A percentile compares a stretch with the other conserved stretches of the same genome.
Conservation (phyloP, 2,888 invertebrate genomes). For the Azorinus chamasolen region DNA sequence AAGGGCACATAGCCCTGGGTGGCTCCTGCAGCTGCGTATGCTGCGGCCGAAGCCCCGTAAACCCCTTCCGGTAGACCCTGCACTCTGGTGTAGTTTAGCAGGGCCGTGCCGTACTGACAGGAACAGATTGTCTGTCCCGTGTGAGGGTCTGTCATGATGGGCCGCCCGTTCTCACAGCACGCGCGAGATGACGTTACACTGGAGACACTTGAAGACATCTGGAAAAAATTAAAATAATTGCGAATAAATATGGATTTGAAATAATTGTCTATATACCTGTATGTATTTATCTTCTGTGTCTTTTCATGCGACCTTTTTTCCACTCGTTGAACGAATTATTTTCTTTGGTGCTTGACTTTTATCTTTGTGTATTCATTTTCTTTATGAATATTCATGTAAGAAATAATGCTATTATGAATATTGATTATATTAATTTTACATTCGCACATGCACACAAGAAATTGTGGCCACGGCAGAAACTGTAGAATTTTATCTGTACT, state of each 20-base stretch:
- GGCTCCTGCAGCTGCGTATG: constrained; percentile 80
- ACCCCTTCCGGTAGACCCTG: constrained; percentile 87
- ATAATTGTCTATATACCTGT: too few relatives aligned
- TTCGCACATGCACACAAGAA: too few relatives aligned
- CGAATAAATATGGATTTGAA: background rate
- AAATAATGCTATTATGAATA: too few relatives aligned
- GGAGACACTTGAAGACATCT: constrained; percentile 73
- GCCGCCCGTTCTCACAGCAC: constrained; percentile 96
- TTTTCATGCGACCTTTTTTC: too few relatives aligned
- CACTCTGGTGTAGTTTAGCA: constrained; percentile 91
- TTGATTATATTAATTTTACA: too few relatives aligned
- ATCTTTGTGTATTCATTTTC: too few relatives aligned
- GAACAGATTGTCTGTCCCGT: constrained; percentile 85
- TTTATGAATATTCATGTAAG: too few relatives aligned
- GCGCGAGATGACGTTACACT: constrained; percentile 71
- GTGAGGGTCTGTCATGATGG: constrained; percentile 84
- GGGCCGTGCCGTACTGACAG: constrained; percentile 90
- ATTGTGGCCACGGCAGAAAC: too few relatives aligned
- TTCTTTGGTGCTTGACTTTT: too few relatives aligned
- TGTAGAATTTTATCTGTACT: too few relatives aligned
- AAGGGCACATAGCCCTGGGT: constrained; percentile 85
- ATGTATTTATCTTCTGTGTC: too few relatives aligned
- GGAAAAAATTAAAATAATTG: constrained; percentile 29
- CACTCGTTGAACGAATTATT: too few relatives aligned
- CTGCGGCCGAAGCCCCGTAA: constrained; percentile 83